A percentile compares a stretch with the other conserved stretches of the same genome.
Evolutionary conservation across 1,140 invertebrate genomes (phyloP).

Genomic region (Caenorhabditis remanei): DNA sequence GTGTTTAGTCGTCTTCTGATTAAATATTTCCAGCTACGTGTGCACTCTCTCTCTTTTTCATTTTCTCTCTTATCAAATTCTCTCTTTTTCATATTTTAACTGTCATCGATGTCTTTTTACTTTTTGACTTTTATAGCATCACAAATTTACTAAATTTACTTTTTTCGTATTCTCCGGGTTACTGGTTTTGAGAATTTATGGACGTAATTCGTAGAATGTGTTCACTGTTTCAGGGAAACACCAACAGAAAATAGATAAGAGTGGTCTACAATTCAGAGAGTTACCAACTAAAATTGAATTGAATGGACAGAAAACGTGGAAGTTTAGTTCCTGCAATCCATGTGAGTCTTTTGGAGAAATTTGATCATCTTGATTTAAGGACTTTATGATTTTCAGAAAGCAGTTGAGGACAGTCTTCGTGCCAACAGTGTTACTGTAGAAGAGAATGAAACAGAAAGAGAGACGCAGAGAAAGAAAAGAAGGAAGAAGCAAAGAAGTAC

Average conservation of each 20-base stretch:
- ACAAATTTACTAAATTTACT: neutral
- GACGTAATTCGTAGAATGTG: too few species aligned
- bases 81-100: slow-evolving; percentile 41
- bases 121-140: slow-evolving; percentile 34
- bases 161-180: neutral
- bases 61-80: slow-evolving; percentile 26
- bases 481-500: slow-evolving; percentile 44
- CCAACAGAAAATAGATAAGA: neutral
- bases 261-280: neutral
- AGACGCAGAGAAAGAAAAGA: slow-evolving; percentile 37
- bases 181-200: neutral
- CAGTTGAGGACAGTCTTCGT: slow-evolving; percentile 37
- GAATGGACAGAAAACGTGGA: slow-evolving; percentile 53
- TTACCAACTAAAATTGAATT: neutral
- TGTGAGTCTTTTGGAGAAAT: neutral
- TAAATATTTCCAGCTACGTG: neutral
- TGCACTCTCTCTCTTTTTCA: slow-evolving; percentile 1
- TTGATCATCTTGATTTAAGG: neutral
- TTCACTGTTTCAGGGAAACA: slow-evolving; percentile 1
- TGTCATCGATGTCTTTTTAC: slow-evolving; percentile 14
- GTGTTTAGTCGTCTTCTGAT: slow-evolving; percentile 21
- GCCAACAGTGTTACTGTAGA: slow-evolving; percentile 53
- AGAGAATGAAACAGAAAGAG: slow-evolving; percentile 17
- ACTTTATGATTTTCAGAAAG: neutral
- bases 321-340: slow-evolving; percentile 45